A percentile compares a stretch with the other conserved stretches of the same genome.
Evolutionary conservation across 2,888 invertebrate species (phyloP).

Genomic region (Cyclophora punctaria): DNA sequence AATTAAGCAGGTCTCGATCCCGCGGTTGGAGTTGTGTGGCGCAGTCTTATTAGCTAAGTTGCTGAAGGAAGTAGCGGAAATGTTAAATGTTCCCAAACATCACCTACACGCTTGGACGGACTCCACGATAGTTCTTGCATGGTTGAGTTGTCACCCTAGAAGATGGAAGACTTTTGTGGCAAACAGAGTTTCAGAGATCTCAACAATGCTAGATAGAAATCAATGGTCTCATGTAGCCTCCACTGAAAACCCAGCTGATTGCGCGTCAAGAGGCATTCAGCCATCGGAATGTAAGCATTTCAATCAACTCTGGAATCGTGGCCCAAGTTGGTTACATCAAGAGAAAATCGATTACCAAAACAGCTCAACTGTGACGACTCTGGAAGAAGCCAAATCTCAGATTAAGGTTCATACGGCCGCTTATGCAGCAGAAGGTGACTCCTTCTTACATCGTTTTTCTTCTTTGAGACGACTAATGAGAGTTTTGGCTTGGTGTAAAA

Average conservation of each 20-base stretch:
- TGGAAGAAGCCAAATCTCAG: no score
- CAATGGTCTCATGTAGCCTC: constrained; percentile 10
- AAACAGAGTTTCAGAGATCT: constrained; percentile 8
- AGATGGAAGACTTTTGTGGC: constrained; percentile 10
- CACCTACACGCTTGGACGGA: constrained; percentile 9
- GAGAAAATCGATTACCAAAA: not conserved
- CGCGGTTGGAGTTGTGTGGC: constrained; percentile 8
- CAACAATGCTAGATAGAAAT: constrained; percentile 1
- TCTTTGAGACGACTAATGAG: no score
- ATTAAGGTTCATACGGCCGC: no score
- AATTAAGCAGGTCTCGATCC: constrained; percentile 9
- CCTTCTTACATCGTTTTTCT: no score
- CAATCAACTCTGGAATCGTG: not conserved
- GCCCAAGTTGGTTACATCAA: constrained; percentile 1
- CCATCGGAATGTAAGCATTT: constrained; percentile 1
- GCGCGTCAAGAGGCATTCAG: constrained; percentile 11
- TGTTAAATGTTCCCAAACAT: not conserved
- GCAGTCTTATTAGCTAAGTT: constrained; percentile 6
- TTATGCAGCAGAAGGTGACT: no score
- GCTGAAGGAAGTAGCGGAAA: constrained; percentile 5
- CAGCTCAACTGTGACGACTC: not conserved
- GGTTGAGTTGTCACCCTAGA: constrained; percentile 11
- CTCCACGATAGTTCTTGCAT: constrained; percentile 12
- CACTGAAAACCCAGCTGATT: constrained; percentile 15
- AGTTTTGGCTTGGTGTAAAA: no score